A percentile compares a stretch with the other conserved stretches of the same genome.
phyloP scores from a whole-genome alignment of 2,113 vertebrate species.

The Macaca mulatta region DNA sequence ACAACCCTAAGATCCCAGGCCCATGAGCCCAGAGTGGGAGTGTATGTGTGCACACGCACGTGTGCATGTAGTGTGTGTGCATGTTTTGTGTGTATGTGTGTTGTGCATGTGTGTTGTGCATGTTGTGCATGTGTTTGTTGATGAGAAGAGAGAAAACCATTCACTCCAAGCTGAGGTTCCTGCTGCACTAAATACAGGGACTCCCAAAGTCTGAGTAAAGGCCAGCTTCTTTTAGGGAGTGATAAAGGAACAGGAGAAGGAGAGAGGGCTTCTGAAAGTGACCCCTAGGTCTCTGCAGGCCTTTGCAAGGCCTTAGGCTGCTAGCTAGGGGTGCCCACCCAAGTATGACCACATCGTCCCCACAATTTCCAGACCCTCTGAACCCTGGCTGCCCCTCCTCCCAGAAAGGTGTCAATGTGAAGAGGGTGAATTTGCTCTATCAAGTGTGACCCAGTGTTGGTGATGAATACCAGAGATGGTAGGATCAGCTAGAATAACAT shows the following conservation, averaged over 20 bases:
- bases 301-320: conserved; percentile 9
- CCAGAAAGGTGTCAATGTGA: background rate
- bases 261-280: background rate
- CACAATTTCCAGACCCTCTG: background rate
- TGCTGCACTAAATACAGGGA: background rate
- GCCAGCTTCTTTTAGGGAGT: background rate
- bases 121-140: background rate
- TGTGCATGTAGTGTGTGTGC: background rate
- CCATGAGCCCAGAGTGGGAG: background rate
- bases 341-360: background rate
- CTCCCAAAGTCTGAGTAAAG: background rate
- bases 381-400: conserved; percentile 6
- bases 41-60: too few species aligned
- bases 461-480: conserved; percentile 65
- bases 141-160: background rate
- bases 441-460: conserved; percentile 58
- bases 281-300: background rate
- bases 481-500: conserved; percentile 74
- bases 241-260: background rate
- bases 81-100: background rate
- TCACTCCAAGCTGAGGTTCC: background rate
- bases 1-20: background rate
- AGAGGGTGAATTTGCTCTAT: conserved; percentile 61
- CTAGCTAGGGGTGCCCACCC: background rate
- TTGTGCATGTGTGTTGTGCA: background rate